Evolutionary conservation across 2,888 invertebrate species (phyloP).

Genomic region (Gymnosoma rotundatum): DNA sequence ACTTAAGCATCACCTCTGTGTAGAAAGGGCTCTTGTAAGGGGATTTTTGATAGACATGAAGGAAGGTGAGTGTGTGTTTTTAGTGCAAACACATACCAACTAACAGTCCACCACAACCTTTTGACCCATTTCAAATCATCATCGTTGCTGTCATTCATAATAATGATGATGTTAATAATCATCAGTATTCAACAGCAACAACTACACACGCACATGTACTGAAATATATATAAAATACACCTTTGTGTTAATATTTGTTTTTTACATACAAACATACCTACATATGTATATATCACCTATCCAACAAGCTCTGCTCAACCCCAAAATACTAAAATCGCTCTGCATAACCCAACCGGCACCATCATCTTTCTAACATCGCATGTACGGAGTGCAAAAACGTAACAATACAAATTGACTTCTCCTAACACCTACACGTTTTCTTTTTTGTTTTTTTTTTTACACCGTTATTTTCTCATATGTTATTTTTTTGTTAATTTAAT

Average conservation of each 20-base stretch:
- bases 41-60: neutral
- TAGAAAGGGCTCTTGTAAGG: neutral
- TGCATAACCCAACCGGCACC: neutral
- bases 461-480: conserved; percentile 45
- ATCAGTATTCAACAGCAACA: conserved; percentile 30
- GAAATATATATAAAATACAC: neutral
- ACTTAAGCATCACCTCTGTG: neutral
- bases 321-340: neutral
- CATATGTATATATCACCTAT: neutral
- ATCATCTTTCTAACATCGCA: conserved; percentile 2
- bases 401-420: conserved; percentile 32
- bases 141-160: conserved; percentile 6
- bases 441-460: neutral
- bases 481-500: conserved; percentile 1
- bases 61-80: neutral
- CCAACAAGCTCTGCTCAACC: neutral
- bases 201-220: neutral
- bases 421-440: conserved; percentile 4
- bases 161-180: conserved; percentile 13
- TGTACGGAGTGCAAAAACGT: conserved; percentile 22
- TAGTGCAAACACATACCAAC: neutral
- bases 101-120: conserved; percentile 49
- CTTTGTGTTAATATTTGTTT: conserved; percentile 46
- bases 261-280: neutral
- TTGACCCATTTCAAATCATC: conserved; percentile 68